Percentiles rank a stretch among this genome's conserved stretches.
Evolutionary conservation across 2,797 vertebrate genomes (phyloP).

Genomic region (Harpagifer antarcticus): DNA sequence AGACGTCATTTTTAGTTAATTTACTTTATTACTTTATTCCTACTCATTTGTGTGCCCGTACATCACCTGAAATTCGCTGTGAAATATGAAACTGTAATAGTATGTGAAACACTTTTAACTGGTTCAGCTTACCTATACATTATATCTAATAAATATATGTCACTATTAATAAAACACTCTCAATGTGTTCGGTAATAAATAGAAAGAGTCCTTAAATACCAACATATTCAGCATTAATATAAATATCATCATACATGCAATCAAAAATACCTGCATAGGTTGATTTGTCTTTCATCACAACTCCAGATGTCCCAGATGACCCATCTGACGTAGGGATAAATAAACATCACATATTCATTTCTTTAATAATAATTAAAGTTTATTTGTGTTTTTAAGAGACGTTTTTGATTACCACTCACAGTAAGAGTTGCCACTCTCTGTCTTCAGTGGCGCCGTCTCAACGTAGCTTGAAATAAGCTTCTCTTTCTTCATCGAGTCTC

Average conservation of each 20-base stretch:
- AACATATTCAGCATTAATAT: not conserved
- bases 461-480: constrained; percentile 85
- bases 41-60: no score
- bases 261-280: constrained; percentile 88
- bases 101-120: no score
- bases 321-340: constrained; percentile 73
- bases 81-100: no score
- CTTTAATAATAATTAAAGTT: not conserved
- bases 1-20: not conserved
- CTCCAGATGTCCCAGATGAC: constrained; percentile 77
- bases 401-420: constrained; percentile 73
- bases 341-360: not conserved
- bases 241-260: not conserved
- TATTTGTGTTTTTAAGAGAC: not conserved
- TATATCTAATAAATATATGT: no score
- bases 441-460: constrained; percentile 84
- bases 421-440: constrained; percentile 82
- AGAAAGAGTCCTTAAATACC: not conserved
- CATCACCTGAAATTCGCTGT: no score
- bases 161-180: no score
- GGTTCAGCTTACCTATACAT: no score
- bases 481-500: constrained; percentile 94
- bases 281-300: constrained; percentile 91
- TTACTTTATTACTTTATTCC: no score
- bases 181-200: no score